A percentile compares a stretch with the other conserved stretches of the same genome.
phyloP scores from a whole-genome alignment of 2,113 vertebrate species.

The Antigone vipio region DNA sequence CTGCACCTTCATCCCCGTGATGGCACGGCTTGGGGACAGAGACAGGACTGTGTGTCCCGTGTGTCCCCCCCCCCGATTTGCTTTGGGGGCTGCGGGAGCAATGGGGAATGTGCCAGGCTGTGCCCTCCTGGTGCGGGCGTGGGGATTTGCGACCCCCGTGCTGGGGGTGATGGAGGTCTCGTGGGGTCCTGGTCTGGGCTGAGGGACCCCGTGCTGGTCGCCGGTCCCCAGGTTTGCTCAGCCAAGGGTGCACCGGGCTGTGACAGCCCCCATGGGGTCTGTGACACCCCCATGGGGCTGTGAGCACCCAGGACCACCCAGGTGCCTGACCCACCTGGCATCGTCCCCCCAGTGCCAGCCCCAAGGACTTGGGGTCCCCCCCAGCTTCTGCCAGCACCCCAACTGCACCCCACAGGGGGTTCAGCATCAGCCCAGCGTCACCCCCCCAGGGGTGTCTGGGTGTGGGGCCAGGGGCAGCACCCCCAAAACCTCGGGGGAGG shows the following conservation, averaged over 20 bases:
- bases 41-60: fast-evolving
- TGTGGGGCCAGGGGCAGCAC: not conserved
- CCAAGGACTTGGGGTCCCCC: not conserved
- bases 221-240: not conserved
- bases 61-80: no score
- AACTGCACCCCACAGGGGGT: not conserved
- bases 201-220: no score
- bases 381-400: not conserved
- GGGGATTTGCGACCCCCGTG: not conserved
- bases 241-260: no score
- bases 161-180: not conserved
- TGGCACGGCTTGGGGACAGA: fast-evolving
- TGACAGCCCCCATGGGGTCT: not conserved
- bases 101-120: not conserved
- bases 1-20: fast-evolving
- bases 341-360: fast-evolving
- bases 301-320: not conserved
- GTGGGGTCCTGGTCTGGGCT: not conserved
- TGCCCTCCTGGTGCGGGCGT: not conserved
- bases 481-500: not conserved
- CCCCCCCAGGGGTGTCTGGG: not conserved
- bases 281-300: not conserved
- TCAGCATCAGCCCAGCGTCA: not conserved
- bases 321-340: not conserved
- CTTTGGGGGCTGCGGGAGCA: not conserved